A percentile compares a stretch with the other conserved stretches of the same genome.
These are phyloP conservation scores for Drosophila yakuba DNA, from an alignment of 1,140 invertebrate genomes.

Conservation along the genomic window DNA sequence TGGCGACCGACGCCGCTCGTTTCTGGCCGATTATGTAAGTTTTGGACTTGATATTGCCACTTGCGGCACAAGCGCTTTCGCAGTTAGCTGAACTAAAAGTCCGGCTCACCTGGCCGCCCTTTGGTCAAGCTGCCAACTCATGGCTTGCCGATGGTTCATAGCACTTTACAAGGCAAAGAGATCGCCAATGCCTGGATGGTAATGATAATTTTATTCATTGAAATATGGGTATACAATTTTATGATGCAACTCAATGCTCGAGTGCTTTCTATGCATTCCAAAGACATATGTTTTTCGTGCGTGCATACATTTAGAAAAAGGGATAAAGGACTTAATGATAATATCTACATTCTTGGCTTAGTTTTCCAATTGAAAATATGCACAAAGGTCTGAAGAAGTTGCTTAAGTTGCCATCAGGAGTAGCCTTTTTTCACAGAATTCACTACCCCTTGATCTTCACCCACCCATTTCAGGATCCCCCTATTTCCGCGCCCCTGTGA, in stretches of 20 bases:
- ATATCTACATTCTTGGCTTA: too few species aligned
- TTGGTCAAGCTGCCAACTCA: conserved; percentile 39
- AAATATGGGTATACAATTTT: conserved; percentile 6
- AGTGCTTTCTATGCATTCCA: background rate
- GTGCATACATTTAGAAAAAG: background rate
- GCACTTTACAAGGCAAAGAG: conserved; percentile 23
- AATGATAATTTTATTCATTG: conserved; percentile 30
- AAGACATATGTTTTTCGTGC: too few species aligned
- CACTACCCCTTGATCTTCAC: background rate
- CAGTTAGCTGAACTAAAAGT: conserved; percentile 11
- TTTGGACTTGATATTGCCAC: conserved; percentile 81
- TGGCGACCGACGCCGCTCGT: conserved; percentile 34
- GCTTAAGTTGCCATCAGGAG: too few species aligned
- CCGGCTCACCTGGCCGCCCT: conserved; percentile 17
- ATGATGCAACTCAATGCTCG: conserved; percentile 15
- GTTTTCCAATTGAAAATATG: too few species aligned
- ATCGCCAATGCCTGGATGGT: conserved; percentile 20
- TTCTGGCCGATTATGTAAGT: conserved; percentile 64
- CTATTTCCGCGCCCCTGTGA: background rate
- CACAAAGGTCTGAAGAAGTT: too few species aligned
- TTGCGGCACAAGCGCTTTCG: conserved; percentile 48
- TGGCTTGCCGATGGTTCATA: conserved; percentile 37
- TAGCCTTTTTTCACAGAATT: background rate
- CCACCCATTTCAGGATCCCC: background rate
- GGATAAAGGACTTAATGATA: too few species aligned